Conservation (phyloP, 2,888 invertebrate genomes). For the Torymus aiolomorphi region DNA sequence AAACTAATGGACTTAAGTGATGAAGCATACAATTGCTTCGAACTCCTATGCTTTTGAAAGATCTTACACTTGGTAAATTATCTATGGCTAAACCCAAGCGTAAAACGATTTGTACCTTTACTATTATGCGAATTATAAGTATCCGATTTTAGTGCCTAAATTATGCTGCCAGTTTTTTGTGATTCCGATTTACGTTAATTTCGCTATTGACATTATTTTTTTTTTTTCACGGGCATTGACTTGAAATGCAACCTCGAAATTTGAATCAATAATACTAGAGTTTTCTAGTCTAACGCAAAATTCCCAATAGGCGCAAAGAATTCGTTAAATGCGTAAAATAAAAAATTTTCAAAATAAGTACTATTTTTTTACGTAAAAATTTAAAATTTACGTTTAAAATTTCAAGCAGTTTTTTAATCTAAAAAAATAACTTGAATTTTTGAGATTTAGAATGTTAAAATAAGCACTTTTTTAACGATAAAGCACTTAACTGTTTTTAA, state of each 20-base stretch:
- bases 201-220: constrained; percentile 38
- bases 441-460: constrained; percentile 1
- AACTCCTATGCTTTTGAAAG: constrained; percentile 7
- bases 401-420: too few species aligned
- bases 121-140: constrained; percentile 13
- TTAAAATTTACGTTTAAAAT: too few species aligned
- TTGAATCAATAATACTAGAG: constrained; percentile 24
- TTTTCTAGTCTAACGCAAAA: constrained; percentile 10
- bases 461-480: neutral
- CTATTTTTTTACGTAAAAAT: neutral
- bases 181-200: constrained; percentile 23
- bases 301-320: constrained; percentile 38
- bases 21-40: constrained; percentile 26
- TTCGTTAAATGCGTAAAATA: neutral
- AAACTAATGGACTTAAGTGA: constrained; percentile 24
- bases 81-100: constrained; percentile 12
- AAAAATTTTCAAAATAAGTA: neutral
- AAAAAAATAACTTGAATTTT: too few species aligned
- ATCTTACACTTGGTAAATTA: constrained; percentile 14
- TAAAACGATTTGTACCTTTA: constrained; percentile 32
- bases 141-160: constrained; percentile 29
- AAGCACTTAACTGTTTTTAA: too few species aligned
- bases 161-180: constrained; percentile 30
- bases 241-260: constrained; percentile 37
- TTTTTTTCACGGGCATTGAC: constrained; percentile 42